Evolutionary conservation across 2,113 vertebrate genomes (phyloP).

Genomic region (Cranoglanis bouderius): DNA sequence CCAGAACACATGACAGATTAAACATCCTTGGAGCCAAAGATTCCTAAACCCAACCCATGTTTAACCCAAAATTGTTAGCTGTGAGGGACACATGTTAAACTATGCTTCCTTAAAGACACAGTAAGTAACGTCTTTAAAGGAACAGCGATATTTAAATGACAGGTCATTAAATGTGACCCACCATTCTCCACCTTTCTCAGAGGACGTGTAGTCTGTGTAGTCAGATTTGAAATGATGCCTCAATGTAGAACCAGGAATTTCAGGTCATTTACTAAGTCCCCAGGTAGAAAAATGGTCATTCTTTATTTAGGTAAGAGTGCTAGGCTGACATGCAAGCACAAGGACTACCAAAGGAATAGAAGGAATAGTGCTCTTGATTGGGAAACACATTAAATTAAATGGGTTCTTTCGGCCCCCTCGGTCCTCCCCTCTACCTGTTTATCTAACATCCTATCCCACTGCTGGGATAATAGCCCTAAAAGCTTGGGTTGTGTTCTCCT

Average conservation of each 20-base stretch:
- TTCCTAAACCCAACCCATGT: background rate
- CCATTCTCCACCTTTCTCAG: background rate
- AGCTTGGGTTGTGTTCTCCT: slow-evolving; percentile 46
- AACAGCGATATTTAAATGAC: background rate
- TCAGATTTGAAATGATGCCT: background rate
- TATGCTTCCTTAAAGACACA: background rate
- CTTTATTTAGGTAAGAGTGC: slow-evolving; percentile 22
- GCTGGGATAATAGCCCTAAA: slow-evolving; percentile 39
- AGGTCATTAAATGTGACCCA: background rate
- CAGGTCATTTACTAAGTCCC: background rate
- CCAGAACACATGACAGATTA: background rate
- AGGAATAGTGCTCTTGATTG: slow-evolving; percentile 45
- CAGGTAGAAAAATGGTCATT: background rate
- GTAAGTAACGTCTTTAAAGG: background rate
- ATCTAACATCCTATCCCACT: slow-evolving; percentile 52
- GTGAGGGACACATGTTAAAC: background rate
- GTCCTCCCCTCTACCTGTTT: slow-evolving; percentile 41
- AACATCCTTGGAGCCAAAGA: background rate
- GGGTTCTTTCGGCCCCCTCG: slow-evolving; percentile 20
- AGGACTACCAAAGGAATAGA: slow-evolving; percentile 30
- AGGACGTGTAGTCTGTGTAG: background rate
- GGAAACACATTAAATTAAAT: slow-evolving; percentile 45
- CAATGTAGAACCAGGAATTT: background rate
- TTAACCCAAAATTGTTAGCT: background rate
- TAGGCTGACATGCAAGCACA: slow-evolving; percentile 20